Evolutionary conservation across 2,888 invertebrate genomes (phyloP).

Genomic region (Diplolepis rosae): DNA sequence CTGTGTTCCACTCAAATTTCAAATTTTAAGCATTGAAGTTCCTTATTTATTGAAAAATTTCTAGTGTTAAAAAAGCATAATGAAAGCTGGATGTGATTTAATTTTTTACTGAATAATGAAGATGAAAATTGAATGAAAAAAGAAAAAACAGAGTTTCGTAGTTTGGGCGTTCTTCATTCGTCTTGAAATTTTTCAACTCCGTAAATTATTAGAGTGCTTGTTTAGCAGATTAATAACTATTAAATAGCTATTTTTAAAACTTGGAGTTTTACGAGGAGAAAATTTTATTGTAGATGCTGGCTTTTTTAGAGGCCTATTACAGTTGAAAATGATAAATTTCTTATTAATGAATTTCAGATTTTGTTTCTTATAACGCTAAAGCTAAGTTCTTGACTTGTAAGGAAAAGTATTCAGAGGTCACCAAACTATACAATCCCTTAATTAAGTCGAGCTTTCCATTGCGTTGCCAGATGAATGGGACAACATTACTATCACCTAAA

Average conservation of each 20-base stretch:
- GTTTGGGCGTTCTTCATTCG: too few relatives aligned
- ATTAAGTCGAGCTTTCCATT: neutral
- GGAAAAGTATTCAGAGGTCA: neutral
- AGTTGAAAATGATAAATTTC: neutral
- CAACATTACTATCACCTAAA: conserved; percentile 12
- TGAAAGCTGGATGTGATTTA: too few relatives aligned
- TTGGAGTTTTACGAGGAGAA: too few relatives aligned
- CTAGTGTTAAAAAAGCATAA: neutral
- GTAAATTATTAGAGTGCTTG: too few relatives aligned
- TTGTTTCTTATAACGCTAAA: neutral
- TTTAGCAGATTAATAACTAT: too few relatives aligned
- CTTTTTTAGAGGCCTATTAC: neutral
- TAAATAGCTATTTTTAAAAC: too few relatives aligned
- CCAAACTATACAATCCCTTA: conserved; percentile 18
- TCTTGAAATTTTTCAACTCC: too few relatives aligned
- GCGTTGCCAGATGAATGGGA: neutral
- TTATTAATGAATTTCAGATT: neutral
- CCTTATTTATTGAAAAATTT: neutral
- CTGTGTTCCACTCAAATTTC: neutral
- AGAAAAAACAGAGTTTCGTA: too few relatives aligned
- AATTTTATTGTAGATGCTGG: too few relatives aligned
- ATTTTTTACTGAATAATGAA: neutral
- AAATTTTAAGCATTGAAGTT: neutral
- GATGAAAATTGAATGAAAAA: neutral
- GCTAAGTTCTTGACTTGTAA: neutral